phyloP scores from a whole-genome alignment of 2,797 vertebrate genomes.

The Chrosomus eos region DNA sequence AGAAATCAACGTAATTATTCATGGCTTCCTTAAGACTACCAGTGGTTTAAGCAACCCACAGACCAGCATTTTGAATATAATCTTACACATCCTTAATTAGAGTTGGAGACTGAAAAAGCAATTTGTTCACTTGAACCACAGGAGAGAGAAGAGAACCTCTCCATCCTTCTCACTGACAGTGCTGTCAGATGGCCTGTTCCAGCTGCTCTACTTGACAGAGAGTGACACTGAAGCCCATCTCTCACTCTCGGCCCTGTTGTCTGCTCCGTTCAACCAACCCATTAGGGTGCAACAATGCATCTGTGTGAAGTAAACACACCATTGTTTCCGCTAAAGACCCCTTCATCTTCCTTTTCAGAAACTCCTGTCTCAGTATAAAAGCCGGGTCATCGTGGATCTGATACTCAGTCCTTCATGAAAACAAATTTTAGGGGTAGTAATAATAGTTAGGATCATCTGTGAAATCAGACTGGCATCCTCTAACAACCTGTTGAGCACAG shows the following conservation, averaged over 20 bases:
- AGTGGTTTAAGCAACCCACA: background rate
- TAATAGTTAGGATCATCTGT: background rate
- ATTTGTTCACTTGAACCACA: constrained; percentile 11
- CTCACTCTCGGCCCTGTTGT: background rate
- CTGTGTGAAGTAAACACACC: background rate
- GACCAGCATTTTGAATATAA: background rate
- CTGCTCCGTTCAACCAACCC: background rate
- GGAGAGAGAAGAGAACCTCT: background rate
- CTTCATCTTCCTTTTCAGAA: background rate
- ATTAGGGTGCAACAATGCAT: background rate
- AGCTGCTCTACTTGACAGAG: constrained; percentile 18
- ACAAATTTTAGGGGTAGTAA: background rate
- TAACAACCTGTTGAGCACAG: background rate
- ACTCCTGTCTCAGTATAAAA: background rate
- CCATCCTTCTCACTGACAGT: background rate
- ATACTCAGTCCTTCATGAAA: background rate
- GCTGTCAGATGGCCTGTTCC: constrained; percentile 15
- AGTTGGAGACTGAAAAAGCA: background rate
- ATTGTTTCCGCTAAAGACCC: background rate
- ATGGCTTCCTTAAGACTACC: background rate
- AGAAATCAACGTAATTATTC: background rate
- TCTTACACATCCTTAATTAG: background rate
- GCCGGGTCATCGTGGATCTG: background rate
- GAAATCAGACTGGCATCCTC: background rate
- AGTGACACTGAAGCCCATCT: constrained; percentile 8